Conservation (phyloP, 2,888 invertebrate species). For the Phyllotreta striolata region DNA sequence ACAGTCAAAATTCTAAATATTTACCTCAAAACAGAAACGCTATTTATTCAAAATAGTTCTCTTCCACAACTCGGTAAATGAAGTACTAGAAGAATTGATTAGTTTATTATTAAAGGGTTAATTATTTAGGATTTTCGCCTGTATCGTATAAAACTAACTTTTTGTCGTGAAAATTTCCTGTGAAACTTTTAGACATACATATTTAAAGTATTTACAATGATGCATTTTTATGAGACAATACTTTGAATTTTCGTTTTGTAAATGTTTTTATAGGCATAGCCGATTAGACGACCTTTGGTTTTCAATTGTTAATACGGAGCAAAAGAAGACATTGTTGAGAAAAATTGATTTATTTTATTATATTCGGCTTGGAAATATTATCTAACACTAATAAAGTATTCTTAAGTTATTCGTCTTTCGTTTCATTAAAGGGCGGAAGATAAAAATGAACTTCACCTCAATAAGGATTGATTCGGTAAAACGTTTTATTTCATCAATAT, state of each 20-base stretch:
- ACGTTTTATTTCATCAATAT: slow-evolving; percentile 15
- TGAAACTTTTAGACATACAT: slow-evolving; percentile 33
- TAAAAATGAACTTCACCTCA: too few relatives aligned
- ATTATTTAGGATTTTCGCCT: background rate
- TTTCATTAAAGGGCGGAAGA: background rate
- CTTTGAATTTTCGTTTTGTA: slow-evolving; percentile 40
- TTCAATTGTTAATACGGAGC: slow-evolving; percentile 52
- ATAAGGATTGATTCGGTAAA: too few relatives aligned
- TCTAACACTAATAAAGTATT: slow-evolving; percentile 39
- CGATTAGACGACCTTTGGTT: slow-evolving; percentile 44
- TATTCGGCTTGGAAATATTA: slow-evolving; percentile 41
- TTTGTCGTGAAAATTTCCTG: slow-evolving; percentile 31
- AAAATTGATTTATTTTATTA: slow-evolving; percentile 52
- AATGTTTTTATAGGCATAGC: slow-evolving; percentile 47
- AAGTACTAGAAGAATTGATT: too few relatives aligned
- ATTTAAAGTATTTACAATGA: slow-evolving; percentile 42
- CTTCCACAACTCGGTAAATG: background rate
- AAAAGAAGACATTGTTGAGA: slow-evolving; percentile 47
- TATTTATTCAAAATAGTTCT: background rate
- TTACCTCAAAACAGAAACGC: background rate
- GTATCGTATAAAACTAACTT: slow-evolving; percentile 12
- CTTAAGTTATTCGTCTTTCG: slow-evolving; percentile 34
- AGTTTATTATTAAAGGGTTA: too few relatives aligned
- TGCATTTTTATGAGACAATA: slow-evolving; percentile 51
- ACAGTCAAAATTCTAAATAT: slow-evolving; percentile 9